These are phyloP conservation scores for Ara ararauna DNA, from an alignment of 2,797 vertebrate species.

Conservation along the genomic window DNA sequence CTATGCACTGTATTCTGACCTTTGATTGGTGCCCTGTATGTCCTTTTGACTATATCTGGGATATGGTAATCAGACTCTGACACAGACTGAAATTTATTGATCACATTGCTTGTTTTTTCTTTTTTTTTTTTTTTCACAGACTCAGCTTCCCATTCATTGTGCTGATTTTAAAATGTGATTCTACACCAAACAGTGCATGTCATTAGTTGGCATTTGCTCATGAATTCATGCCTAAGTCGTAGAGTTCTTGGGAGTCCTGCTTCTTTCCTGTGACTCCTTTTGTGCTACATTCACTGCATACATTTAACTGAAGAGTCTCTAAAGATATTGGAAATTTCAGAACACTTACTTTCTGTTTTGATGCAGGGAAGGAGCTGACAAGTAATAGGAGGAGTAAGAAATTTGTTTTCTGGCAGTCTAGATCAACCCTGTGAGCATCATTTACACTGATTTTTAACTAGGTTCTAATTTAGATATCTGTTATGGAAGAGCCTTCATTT, in stretches of 20 bases:
- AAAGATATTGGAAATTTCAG: neutral
- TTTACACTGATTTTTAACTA: neutral
- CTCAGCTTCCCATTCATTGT: slow-evolving; percentile 5
- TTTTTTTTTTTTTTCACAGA: neutral
- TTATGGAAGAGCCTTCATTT: neutral
- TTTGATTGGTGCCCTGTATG: slow-evolving; percentile 16
- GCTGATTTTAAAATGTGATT: slow-evolving; percentile 42
- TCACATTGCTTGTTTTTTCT: neutral
- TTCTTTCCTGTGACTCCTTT: neutral
- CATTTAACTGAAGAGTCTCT: neutral
- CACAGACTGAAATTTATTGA: slow-evolving; percentile 58
- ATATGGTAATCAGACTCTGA: slow-evolving; percentile 53
- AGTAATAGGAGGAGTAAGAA: neutral
- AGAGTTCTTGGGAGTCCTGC: neutral
- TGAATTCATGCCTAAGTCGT: neutral
- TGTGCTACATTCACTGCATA: neutral
- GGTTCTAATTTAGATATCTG: neutral
- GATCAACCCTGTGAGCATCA: neutral
- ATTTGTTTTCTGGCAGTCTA: neutral
- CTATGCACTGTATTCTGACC: slow-evolving; percentile 3
- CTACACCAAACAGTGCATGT: neutral
- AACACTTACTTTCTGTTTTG: neutral
- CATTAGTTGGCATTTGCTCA: neutral
- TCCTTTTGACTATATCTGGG: slow-evolving; percentile 33
- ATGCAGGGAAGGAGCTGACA: neutral